Conservation (phyloP, 2,113 vertebrate species). For the Verasper variegatus region DNA sequence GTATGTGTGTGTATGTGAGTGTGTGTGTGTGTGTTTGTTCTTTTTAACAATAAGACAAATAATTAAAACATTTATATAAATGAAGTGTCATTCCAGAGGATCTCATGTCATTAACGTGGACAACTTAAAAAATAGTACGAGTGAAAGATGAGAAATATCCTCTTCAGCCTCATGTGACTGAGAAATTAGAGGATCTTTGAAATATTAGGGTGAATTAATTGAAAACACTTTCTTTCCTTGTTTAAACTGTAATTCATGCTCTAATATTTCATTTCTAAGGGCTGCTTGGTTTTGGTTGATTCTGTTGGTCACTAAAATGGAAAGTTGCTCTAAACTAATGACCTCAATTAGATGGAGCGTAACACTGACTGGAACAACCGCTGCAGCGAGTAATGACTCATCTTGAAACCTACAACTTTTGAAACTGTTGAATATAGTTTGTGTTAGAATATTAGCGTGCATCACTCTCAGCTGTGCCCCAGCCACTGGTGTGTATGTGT, state of each 20-base stretch:
- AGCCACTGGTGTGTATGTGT: conserved; percentile 19
- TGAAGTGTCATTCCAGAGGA: neutral
- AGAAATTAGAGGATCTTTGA: no score
- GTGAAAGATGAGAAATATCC: neutral
- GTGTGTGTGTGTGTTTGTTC: no score
- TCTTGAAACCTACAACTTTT: no score
- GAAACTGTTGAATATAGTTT: no score
- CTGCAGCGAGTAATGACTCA: no score
- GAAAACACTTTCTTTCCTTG: no score
- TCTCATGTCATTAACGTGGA: neutral
- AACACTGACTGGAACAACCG: no score
- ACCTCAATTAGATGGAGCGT: neutral
- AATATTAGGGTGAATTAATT: no score
- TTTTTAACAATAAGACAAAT: neutral
- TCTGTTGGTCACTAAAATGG: neutral
- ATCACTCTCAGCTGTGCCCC: conserved; percentile 19
- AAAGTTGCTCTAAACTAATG: conserved; percentile 1
- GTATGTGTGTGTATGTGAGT: neutral
- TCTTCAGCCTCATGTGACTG: neutral
- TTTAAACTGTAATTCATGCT: no score
- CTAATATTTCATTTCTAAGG: no score
- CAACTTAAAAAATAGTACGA: neutral
- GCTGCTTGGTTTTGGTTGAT: neutral
- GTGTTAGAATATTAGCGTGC: neutral
- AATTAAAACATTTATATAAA: neutral